Percentiles rank a stretch among this genome's conserved stretches.
Evolutionary conservation across 2,888 invertebrate species (phyloP).

Genomic region (Patella caerulea): DNA sequence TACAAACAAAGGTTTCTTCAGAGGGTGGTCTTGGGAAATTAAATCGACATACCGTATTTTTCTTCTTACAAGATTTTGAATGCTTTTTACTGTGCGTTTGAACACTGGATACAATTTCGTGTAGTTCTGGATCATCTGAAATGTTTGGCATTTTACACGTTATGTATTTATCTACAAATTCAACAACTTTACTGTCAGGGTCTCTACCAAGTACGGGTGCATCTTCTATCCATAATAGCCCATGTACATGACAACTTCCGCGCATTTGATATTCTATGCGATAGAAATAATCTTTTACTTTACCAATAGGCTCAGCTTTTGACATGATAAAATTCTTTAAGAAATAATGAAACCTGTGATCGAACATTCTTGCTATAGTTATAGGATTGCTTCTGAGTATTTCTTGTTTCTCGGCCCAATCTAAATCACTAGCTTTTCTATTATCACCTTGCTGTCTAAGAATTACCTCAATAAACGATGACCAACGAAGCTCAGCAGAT

Average conservation of each 20-base stretch:
- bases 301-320: constrained; percentile 36
- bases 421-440: constrained; percentile 15
- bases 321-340: constrained; percentile 26
- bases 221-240: constrained; percentile 41
- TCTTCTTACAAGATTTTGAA: constrained; percentile 31
- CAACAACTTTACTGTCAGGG: constrained; percentile 29
- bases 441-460: constrained; percentile 17
- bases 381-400: constrained; percentile 39
- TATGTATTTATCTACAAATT: constrained; percentile 33
- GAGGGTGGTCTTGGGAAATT: constrained; percentile 23
- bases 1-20: not conserved
- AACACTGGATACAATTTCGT: constrained; percentile 18
- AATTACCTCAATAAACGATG: constrained; percentile 11
- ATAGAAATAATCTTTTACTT: constrained; percentile 41
- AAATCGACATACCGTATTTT: constrained; percentile 30
- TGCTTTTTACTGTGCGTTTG: constrained; percentile 33
- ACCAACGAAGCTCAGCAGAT: constrained; percentile 38
- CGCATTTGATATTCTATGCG: constrained; percentile 45
- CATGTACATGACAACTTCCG: constrained; percentile 46
- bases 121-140: constrained; percentile 20
- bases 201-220: constrained; percentile 36
- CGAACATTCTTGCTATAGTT: constrained; percentile 46
- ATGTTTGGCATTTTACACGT: constrained; percentile 31
- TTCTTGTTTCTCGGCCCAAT: constrained; percentile 21
- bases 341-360: constrained; percentile 39